Evolutionary conservation across 1,140 invertebrate species (phyloP), one percentile per base, ranked within the genome.

Genomic region (Monochamus saltuarius): DNA sequence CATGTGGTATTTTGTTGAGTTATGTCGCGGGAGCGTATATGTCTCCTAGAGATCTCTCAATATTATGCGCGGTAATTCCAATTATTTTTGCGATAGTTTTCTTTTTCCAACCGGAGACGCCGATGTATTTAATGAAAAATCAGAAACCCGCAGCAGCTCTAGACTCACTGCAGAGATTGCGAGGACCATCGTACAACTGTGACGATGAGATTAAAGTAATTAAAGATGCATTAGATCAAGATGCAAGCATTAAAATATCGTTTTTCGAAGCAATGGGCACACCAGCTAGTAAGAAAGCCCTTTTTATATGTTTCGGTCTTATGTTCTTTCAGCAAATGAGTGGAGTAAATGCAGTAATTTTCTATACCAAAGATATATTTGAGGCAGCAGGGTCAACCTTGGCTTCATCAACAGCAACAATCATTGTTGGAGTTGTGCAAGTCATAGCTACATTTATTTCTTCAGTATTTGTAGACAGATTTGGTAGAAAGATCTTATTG

Each of bases 341-440:
- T 40, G 83, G 82, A 8, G 73, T 83, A 14, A 82, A 86, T 70
- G 83, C 82, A 11, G 77, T 88, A 13, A 82, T 87, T 64, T 85
- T 86, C 67, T 87, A 85, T 60, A 79, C 82, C 0, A 76, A 78
- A 0, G 69, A 66, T 0, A 84, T 81, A 66, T 84, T 80, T 52
- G 38, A 55, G 38, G 61, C 51, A 2, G 50, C 72, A 19, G 62
- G 63, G 50, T 51, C 63, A 1, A 37, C 50, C 0, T 63, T 93
- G 4, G 69, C 82, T 29, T 70, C 85, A 0, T 79, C 80, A 65
- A 69, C 80, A 0, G 81, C 81, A 1, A 85, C 90, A 0, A 88
- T 94, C 38, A 81, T 92, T 52, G 81, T 94, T 14, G 91, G 88
- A 1, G 73, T 79, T n/a, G 85, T 91, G 14, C 88, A 91, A 74